Conservation (phyloP, 2,888 invertebrate genomes). For the Eucera pruinosa region DNA sequence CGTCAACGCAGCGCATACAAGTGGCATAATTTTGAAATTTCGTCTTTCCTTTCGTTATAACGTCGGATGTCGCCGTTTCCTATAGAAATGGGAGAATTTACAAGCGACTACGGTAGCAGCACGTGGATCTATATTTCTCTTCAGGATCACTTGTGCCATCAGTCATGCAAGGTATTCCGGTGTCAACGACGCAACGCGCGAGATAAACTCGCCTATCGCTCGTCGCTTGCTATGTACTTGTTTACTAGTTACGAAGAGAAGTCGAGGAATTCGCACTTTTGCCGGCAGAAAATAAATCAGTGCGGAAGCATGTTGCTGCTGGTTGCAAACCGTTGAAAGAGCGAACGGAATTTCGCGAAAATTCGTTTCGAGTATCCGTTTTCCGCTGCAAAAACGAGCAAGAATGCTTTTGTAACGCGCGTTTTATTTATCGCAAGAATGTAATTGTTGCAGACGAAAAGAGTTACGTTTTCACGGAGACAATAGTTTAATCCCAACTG, state of each 20-base stretch:
- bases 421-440: constrained; percentile 4
- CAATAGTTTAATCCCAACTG: background rate
- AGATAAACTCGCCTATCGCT: constrained; percentile 57
- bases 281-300: constrained; percentile 43
- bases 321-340: background rate
- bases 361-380: constrained; percentile 6
- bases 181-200: constrained; percentile 43
- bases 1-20: too few relatives aligned
- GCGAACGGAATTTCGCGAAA: constrained; percentile 7
- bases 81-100: constrained; percentile 41
- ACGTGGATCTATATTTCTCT: constrained; percentile 43
- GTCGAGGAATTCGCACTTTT: constrained; percentile 50
- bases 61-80: background rate
- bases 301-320: background rate
- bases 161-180: constrained; percentile 48
- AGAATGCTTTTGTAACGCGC: background rate
- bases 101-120: constrained; percentile 12
- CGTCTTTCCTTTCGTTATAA: background rate
- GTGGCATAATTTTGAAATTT: too few relatives aligned
- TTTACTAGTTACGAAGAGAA: constrained; percentile 35
- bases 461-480: background rate
- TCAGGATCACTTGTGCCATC: constrained; percentile 44
- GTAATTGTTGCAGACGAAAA: background rate
- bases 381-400: background rate
- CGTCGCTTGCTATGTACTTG: constrained; percentile 38